phyloP scores from a whole-genome alignment of 2,888 invertebrate genomes.

The Scaptomyza flava region DNA sequence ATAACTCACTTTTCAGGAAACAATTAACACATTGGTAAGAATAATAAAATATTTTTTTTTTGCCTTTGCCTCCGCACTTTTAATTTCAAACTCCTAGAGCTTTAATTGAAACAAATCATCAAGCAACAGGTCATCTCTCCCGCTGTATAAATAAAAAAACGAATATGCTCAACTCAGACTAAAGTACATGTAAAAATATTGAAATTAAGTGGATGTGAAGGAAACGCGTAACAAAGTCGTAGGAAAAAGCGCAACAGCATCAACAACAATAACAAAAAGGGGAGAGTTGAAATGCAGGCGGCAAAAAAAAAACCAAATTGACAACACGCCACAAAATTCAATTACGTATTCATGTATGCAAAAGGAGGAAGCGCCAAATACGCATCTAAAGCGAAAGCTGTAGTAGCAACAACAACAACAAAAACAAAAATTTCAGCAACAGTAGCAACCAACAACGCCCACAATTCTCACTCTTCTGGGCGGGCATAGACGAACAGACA shows the following conservation, averaged over 20 bases:
- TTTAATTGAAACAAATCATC: conserved; percentile 33
- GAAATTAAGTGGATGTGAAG: conserved; percentile 55
- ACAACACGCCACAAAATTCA: conserved; percentile 78
- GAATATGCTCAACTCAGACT: conserved; percentile 17
- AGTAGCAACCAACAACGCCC: conserved; percentile 39
- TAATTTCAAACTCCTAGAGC: not conserved
- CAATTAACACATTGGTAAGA: too few species aligned
- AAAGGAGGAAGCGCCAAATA: conserved; percentile 73
- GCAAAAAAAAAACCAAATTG: conserved; percentile 75
- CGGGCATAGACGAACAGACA: conserved; percentile 52
- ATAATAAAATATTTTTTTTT: not conserved
- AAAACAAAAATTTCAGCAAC: conserved; percentile 17
- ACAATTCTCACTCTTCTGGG: conserved; percentile 42
- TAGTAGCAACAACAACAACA: conserved; percentile 22
- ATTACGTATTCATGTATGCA: conserved; percentile 79
- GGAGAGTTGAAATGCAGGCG: conserved; percentile 53
- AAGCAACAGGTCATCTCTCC: conserved; percentile 51
- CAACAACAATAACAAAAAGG: conserved; percentile 15
- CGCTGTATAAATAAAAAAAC: conserved; percentile 1
- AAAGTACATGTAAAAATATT: conserved; percentile 48
- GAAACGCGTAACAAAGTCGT: conserved; percentile 43
- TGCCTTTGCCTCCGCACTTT: not conserved
- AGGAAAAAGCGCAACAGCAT: conserved; percentile 54
- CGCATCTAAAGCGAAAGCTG: conserved; percentile 49
- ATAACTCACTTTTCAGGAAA: too few species aligned